Percentiles rank a stretch among this genome's conserved stretches.
Conservation (phyloP, 2,888 invertebrate genomes). For the Conops quadrifasciatus region DNA sequence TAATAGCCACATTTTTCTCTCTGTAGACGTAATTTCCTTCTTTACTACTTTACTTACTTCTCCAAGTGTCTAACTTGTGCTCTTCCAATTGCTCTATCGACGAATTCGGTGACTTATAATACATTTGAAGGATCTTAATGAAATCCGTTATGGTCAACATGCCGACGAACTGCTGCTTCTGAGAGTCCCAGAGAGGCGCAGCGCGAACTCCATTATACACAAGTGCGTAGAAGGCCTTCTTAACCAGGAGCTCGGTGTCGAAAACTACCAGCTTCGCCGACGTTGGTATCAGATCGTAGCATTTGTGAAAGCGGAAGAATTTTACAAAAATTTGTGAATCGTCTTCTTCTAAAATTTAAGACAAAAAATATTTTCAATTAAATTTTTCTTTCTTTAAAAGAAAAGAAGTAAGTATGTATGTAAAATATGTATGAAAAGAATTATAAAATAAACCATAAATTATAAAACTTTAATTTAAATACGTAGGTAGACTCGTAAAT, state of each 20-base stretch:
- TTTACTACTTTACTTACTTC: slow-evolving; percentile 71
- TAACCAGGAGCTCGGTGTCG: slow-evolving; percentile 96
- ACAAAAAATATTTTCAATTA: slow-evolving; percentile 9
- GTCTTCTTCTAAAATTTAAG: slow-evolving; percentile 81
- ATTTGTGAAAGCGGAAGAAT: slow-evolving; percentile 99
- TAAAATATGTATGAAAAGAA: too few species aligned
- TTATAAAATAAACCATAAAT: too few species aligned
- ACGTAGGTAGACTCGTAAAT: too few species aligned
- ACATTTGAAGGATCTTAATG: slow-evolving; percentile 97
- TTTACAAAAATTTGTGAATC: slow-evolving; percentile 97
- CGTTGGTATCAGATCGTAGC: slow-evolving; percentile 99
- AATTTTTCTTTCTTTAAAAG: too few species aligned
- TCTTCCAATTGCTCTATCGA: slow-evolving; percentile 97
- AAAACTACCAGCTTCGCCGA: slow-evolving; percentile 99
- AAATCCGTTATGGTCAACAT: slow-evolving; percentile 99
- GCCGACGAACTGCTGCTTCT: slow-evolving; percentile 91
- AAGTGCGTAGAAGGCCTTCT: slow-evolving; percentile 98
- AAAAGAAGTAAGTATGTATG: too few species aligned
- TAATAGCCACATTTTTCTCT: neutral
- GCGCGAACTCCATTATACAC: slow-evolving; percentile 99
- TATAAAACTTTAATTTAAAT: too few species aligned
- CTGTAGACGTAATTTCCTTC: neutral
- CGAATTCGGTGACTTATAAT: slow-evolving; percentile 92
- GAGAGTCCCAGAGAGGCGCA: slow-evolving; percentile 97
- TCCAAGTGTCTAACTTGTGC: slow-evolving; percentile 96